phyloP scores from a whole-genome alignment of 92 coral and sea anemone species.

The Zoanthus sociatus region DNA sequence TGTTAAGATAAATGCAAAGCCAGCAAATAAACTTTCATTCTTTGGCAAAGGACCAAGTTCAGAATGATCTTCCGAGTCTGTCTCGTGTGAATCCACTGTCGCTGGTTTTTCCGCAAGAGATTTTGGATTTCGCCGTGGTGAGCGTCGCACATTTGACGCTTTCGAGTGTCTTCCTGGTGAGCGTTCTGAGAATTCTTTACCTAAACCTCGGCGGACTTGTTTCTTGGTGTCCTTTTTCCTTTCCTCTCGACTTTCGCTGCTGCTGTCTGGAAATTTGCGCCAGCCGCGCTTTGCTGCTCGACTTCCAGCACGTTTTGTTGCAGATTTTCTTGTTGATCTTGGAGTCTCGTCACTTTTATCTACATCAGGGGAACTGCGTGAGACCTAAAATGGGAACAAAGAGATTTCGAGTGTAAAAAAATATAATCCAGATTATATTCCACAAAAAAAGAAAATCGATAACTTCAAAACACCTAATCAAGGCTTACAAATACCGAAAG shows the following conservation, averaged over 20 bases:
- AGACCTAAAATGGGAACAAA: neutral
- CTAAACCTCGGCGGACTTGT: constrained; percentile 66
- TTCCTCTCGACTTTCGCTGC: constrained; percentile 76
- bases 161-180: constrained; percentile 39
- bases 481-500: too few relatives aligned
- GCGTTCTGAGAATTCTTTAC: constrained; percentile 32
- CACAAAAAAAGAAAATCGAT: too few relatives aligned
- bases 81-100: neutral
- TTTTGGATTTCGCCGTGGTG: constrained; percentile 65
- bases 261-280: constrained; percentile 43
- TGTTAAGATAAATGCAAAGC: constrained; percentile 87
- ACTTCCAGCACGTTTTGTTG: constrained; percentile 12
- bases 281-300: constrained; percentile 28
- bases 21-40: constrained; percentile 79
- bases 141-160: constrained; percentile 38
- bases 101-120: neutral
- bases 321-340: constrained; percentile 70
- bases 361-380: constrained; percentile 28
- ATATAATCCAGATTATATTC: too few relatives aligned
- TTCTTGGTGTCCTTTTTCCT: constrained; percentile 34
- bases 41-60: constrained; percentile 60
- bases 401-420: too few relatives aligned
- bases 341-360: constrained; percentile 66
- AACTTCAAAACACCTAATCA: too few relatives aligned
- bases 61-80: constrained; percentile 32